A percentile compares a stretch with the other conserved stretches of the same genome.
These are phyloP conservation scores for Gonioctena quinquepunctata DNA, from an alignment of 1,140 invertebrate species.

Conservation along the genomic window DNA sequence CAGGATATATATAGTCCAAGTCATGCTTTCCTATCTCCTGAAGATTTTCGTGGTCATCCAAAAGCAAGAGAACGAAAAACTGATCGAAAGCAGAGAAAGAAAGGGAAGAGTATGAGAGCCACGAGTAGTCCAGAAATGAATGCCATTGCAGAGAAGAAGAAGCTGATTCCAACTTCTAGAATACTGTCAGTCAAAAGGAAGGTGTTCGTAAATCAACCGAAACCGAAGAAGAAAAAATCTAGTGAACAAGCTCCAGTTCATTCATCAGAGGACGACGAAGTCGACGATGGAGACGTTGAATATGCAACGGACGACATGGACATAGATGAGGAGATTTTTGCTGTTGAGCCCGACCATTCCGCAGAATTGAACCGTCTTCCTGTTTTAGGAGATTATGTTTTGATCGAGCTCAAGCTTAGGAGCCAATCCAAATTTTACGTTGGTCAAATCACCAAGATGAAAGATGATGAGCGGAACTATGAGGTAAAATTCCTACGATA, in stretches of 20 bases:
- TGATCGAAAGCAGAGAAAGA: too few relatives aligned
- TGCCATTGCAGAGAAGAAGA: neutral
- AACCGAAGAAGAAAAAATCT: too few relatives aligned
- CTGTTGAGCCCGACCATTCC: neutral
- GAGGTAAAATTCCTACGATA: neutral
- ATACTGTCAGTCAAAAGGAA: neutral
- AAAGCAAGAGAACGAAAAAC: conserved; percentile 5
- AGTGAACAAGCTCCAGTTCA: too few relatives aligned
- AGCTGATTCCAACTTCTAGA: neutral
- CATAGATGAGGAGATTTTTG: conserved; percentile 3
- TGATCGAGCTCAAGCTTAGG: conserved; percentile 6
- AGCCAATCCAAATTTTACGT: neutral
- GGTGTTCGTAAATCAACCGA: too few relatives aligned
- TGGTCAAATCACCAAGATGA: conserved; percentile 1
- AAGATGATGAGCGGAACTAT: neutral
- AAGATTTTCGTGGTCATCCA: conserved; percentile 2
- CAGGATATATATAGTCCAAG: neutral
- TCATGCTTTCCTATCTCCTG: neutral
- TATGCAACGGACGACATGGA: conserved; percentile 7
- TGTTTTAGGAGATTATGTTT: neutral
- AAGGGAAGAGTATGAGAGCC: neutral
- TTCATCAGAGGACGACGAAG: neutral
- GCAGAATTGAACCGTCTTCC: conserved; percentile 1
- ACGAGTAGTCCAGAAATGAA: neutral
- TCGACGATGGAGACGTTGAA: neutral